Evolutionary conservation across 2,113 vertebrate genomes (phyloP), one percentile per base, ranked within the genome.

Genomic region (Tricholaema leucomelas): DNA sequence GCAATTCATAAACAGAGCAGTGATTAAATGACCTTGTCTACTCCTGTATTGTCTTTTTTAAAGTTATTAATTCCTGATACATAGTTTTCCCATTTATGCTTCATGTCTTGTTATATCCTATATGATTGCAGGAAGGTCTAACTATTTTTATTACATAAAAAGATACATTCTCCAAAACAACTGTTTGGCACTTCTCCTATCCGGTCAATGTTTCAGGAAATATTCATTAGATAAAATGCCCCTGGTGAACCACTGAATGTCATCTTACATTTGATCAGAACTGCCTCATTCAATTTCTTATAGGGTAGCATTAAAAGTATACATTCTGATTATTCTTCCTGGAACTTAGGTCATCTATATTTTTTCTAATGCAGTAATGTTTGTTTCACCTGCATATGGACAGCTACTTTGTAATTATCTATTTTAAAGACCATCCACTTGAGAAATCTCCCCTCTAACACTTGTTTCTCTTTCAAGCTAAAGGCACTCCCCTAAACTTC

Each of bases 191-290:
- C 52, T 88, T 88, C 61, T 90, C 50, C 55, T 66, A 11, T 74
- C 44, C 16, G 60, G 55, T 81, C 73, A 52, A n/a, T 54, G 30
- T 80, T 92, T 36, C 30, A 85, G 35, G 89, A 95, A 88, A 92
- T 87, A 94, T 82, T 95, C 81, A 92, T 91, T 64, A 87, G 63
- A 71, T 91, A 87, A 58, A 84, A 56, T 33, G 81, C 81, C 85
- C 78, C 90, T 48, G 87, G 90, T 69, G 44, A 91, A 46, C 24
- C 38, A 87, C 71, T 61, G 79, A 12, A 72, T 92, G 87, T 85
- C 85, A 91, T n/a, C 87, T 76, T 75, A 4, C 27, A 79, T 95
- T 81, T 94, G 40, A 72, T 85, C 87, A 87, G 15, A 93, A 60
- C 17, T 60, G 15, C 10, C n/a, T 64, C 60, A 89, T 75, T 75